These are phyloP conservation scores for Synergus japonicus DNA, from an alignment of 2,888 invertebrate genomes.

Conservation along the genomic window DNA sequence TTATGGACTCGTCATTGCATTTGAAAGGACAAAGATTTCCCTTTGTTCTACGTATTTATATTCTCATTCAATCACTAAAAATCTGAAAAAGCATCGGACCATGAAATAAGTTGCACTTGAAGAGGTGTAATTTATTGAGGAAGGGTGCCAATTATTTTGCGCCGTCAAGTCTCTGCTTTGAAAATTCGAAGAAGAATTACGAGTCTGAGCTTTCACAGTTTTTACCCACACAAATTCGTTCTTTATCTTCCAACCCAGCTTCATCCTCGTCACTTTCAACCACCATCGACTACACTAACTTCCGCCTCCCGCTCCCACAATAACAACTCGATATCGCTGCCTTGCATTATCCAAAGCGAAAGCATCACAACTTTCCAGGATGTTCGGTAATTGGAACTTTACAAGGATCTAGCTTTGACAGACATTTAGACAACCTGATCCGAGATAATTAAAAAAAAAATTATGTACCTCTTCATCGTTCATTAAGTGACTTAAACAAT, in stretches of 20 bases:
- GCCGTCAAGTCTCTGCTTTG: not conserved
- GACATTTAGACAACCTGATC: conserved; percentile 57
- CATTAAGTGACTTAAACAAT: not conserved
- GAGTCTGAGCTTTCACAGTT: conserved; percentile 10
- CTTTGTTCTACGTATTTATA: not conserved
- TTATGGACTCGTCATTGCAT: conserved; percentile 10
- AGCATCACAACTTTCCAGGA: conserved; percentile 56
- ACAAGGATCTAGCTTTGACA: conserved; percentile 53
- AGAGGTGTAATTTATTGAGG: not conserved
- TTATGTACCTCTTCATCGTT: not conserved
- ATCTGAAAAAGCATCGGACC: not conserved
- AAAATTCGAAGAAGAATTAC: conserved; percentile 11
- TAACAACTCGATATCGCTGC: conserved; percentile 33
- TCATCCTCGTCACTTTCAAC: conserved; percentile 19
- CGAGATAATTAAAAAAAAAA: conserved; percentile 45
- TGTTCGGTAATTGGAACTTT: conserved; percentile 63
- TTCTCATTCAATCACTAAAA: not conserved
- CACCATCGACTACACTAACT: conserved; percentile 19
- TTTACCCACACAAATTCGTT: conserved; percentile 26
- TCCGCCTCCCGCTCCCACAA: conserved; percentile 6
- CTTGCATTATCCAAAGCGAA: conserved; percentile 48
- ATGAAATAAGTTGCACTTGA: not conserved
- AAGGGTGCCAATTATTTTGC: conserved; percentile 22
- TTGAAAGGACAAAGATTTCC: not conserved
- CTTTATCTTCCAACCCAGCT: conserved; percentile 24